phyloP scores from a whole-genome alignment of 1,140 invertebrate genomes.

The Mizuhopecten yessoensis region DNA sequence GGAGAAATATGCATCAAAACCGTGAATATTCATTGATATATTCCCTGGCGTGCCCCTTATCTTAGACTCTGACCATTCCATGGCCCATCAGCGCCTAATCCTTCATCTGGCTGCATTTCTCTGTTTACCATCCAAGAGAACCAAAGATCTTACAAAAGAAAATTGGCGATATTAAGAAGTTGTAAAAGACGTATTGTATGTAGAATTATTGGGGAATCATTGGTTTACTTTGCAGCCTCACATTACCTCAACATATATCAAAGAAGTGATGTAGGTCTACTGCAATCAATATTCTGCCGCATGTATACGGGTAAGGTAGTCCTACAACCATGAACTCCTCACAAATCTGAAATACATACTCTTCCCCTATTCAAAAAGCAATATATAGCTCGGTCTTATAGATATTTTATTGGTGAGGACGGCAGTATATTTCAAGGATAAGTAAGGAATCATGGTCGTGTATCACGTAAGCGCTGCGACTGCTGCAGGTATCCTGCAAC shows the following conservation, averaged over 20 bases:
- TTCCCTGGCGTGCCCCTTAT: neutral
- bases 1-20: neutral
- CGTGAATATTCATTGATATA: neutral
- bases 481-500: neutral
- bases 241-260: neutral
- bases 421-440: conserved; percentile 34
- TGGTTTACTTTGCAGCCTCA: neutral
- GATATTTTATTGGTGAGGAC: neutral
- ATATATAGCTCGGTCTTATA: neutral
- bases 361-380: neutral
- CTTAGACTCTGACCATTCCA: neutral
- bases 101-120: neutral
- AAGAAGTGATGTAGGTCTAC: neutral
- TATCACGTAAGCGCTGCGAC: neutral
- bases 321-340: neutral
- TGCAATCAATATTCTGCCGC: neutral
- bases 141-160: conserved; percentile 3
- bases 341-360: neutral
- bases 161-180: conserved; percentile 34
- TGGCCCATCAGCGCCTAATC: conserved; percentile 10
- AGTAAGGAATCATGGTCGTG: neutral
- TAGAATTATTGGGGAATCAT: neutral
- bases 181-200: neutral
- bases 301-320: neutral
- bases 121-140: neutral